Evolutionary conservation across 2,797 vertebrate species (phyloP), one percentile per base, ranked within the genome.

Genomic region (Arrhamphus sclerolepis): DNA sequence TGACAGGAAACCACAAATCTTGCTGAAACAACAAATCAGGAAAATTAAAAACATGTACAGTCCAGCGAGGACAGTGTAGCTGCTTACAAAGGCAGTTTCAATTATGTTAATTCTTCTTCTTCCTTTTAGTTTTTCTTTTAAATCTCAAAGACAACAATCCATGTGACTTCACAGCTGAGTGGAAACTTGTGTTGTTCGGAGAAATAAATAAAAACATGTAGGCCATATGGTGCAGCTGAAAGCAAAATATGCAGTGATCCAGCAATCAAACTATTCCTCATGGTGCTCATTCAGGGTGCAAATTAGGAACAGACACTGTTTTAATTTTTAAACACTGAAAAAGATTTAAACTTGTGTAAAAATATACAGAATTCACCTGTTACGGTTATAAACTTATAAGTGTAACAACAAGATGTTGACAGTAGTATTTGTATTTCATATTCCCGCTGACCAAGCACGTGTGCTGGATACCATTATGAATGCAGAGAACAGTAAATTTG

Each of bases 1-100:
- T 59, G 46, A 51, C 53, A 40, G 20, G 5, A 42, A 24, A 66
- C 55, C 72, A 63, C 55, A 65, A 62, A 70, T 52, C 57, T 63
- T 65, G 46, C 57, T 7, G 7, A 71, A 65, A 62, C 65, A 64
- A 77, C 54, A 70, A 73, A 77, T 50, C 70, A 67, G 46, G 4
- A 20, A 6, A 34, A 47, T 40, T 42, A 42, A 71, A 58, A 66
- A 41, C 0, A 31, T 31, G 49, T 62, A 42, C 73, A 62, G 54
- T 21, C 41, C 46, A 51, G 40, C 20, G n/a, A 46, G 43, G 24
- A 18, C 29, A 17, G 21, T 46, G 38, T 43, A 54, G 55, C 62
- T 59, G 66, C 22, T 56, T 26, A 14, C 8, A 59, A 10, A 41
- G 24, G 50, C 43, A 46, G 34, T 54, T 63, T 72, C 48, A 29